Evolutionary conservation across 1,140 invertebrate genomes (phyloP).

Genomic region (Eufriesea mexicana): DNA sequence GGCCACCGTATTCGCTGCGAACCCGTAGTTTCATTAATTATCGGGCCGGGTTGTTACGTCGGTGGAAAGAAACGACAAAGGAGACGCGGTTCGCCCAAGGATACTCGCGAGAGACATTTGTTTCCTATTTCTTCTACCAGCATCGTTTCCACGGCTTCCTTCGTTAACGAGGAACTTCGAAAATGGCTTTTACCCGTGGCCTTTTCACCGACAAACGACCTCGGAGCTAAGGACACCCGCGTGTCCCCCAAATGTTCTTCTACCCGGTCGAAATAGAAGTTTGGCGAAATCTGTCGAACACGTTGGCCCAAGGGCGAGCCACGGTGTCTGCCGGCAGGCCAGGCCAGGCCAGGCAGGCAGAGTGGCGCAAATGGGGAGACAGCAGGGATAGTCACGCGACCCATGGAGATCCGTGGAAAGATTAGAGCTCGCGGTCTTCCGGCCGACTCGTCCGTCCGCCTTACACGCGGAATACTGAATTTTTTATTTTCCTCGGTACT

Average conservation of each 20-base stretch:
- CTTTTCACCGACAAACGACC: background rate
- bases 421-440: slow-evolving; percentile 31
- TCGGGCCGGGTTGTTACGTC: background rate
- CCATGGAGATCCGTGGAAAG: background rate
- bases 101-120: background rate
- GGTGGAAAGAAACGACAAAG: no score
- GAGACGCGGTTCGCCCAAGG: background rate
- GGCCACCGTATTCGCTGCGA: no score
- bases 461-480: slow-evolving; percentile 39
- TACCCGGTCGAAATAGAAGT: background rate
- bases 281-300: slow-evolving; percentile 10
- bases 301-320: background rate
- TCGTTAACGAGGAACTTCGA: background rate
- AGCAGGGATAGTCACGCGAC: slow-evolving; percentile 19
- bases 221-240: background rate
- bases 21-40: background rate
- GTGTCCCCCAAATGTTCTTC: background rate
- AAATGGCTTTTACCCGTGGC: background rate
- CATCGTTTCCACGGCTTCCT: background rate
- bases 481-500: slow-evolving; percentile 39
- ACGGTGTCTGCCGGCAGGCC: background rate
- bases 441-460: background rate
- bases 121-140: background rate
- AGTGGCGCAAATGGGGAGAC: background rate
- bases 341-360: no score